Conservation (phyloP, 2,888 invertebrate species). For the Blastobasis lacticolella region DNA sequence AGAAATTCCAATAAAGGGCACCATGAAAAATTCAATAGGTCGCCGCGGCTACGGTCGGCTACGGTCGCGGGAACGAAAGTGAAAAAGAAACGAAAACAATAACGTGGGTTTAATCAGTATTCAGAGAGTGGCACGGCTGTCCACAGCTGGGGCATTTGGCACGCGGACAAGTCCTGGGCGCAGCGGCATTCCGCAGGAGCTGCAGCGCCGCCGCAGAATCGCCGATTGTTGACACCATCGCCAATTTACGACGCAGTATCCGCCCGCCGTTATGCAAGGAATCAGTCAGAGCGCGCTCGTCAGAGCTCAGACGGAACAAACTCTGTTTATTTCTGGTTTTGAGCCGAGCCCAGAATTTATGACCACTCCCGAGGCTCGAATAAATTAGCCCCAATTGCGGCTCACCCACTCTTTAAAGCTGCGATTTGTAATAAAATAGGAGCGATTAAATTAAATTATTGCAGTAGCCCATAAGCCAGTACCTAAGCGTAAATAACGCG, state of each 20-base stretch:
- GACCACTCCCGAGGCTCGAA: constrained; percentile 25
- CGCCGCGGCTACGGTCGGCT: constrained; percentile 41
- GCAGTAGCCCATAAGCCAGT: constrained; percentile 21
- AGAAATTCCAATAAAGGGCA: constrained; percentile 49
- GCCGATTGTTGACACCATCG: constrained; percentile 32
- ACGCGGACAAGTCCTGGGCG: constrained; percentile 46
- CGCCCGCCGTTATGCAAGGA: constrained; percentile 46
- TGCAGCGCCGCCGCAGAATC: constrained; percentile 33
- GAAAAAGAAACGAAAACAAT: constrained; percentile 64
- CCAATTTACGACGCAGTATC: constrained; percentile 42
- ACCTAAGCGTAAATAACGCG: constrained; percentile 32
- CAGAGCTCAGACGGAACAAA: constrained; percentile 31
- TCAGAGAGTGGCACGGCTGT: constrained; percentile 50
- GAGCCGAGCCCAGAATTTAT: constrained; percentile 37
- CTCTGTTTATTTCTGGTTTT: constrained; percentile 35
- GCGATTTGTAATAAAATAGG: constrained; percentile 26
- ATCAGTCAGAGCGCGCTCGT: constrained; percentile 10
- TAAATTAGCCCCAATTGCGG: constrained; percentile 36
- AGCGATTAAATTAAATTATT: constrained; percentile 41
- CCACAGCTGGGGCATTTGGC: constrained; percentile 68
- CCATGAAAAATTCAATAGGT: constrained; percentile 69
- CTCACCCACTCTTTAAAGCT: constrained; percentile 30
- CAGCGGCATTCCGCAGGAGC: constrained; percentile 27
- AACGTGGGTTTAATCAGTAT: constrained; percentile 65
- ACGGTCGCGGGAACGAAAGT: constrained; percentile 46